Evolutionary conservation across 2,888 invertebrate genomes (phyloP), one percentile per base, ranked within the genome.

Genomic region (Cantharis flavilabris): DNA sequence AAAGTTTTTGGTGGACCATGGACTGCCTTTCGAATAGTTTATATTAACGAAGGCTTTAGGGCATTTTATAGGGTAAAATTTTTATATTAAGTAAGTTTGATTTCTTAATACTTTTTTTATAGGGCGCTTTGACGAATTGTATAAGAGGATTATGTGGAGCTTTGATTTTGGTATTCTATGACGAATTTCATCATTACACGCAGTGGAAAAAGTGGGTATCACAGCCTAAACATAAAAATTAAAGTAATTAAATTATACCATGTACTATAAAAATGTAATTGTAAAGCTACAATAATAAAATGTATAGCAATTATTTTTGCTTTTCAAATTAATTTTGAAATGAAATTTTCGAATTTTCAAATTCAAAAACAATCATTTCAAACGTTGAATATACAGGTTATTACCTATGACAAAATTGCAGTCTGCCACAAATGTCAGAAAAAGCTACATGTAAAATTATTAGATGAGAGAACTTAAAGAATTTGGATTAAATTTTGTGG

Each of bases 131-230:
- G 18, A 76, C 79, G 0, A 81, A 81, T 28, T 73, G 76, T 26
- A 11, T 82, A 16, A 49, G 79, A 62, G 76, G 78, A 65, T 69
- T 78, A 1, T 79, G 81, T 30, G 75, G 79, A 20, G 82, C 82
- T 65, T 64, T 81, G 63, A 76, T 82, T 26, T 74, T 82, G 62
- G 82, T 82, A n/a, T 67, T 80, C 62, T 80, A 81, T 67, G 81
- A 82, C 49, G 82, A 81, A 72, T 70, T 82, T 49, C 18, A 64
- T 5, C 28, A 70, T 62, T 72, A 69, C 14, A 69, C 76, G 0
- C 49, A 72, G 10, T 72, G 69, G 72, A 69, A 76, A 26, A 14
- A 63, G n/a, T 62, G 64, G n/a, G 26, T 70, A 16, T 11, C n/a
- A 11, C 13, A 62, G 23, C 71, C 13, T n/a, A 49, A 33, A 18